Percentiles rank a stretch among this genome's conserved stretches.
Conservation (phyloP, 35 echinoderm and acorn worm genomes). For the Ophiothrix spiculata region DNA sequence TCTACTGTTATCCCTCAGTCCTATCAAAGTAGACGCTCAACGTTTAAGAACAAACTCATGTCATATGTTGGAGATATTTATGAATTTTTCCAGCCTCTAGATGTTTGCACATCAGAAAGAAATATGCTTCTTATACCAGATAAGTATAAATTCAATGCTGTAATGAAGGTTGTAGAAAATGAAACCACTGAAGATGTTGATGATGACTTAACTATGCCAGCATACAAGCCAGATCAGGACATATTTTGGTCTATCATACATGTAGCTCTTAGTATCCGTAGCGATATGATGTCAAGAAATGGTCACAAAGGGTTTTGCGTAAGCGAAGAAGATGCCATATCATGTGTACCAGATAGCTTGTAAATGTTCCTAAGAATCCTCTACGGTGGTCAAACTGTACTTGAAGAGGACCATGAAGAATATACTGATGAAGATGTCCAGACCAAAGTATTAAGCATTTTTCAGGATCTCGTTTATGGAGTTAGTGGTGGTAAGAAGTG, state of each 20-base stretch:
- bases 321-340: background rate
- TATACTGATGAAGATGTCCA: background rate
- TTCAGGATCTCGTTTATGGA: conserved; percentile 44
- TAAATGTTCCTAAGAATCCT: conserved; percentile 23
- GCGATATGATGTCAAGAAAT: background rate
- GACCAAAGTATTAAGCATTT: conserved; percentile 21
- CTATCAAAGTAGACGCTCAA: conserved; percentile 10
- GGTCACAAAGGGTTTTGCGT: background rate
- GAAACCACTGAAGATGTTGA: background rate
- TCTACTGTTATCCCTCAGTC: background rate
- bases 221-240: conserved; percentile 2
- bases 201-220: background rate
- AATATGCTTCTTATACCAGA: conserved; percentile 2
- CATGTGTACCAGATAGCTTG: conserved; percentile 33
- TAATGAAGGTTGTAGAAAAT: background rate
- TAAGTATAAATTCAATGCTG: conserved; percentile 7
- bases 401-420: background rate
- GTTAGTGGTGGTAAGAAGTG: conserved; percentile 36
- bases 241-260: conserved; percentile 31
- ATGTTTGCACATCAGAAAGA: background rate
- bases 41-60: conserved; percentile 27
- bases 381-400: background rate
- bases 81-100: background rate
- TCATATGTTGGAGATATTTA: conserved; percentile 13
- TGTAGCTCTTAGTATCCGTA: conserved; percentile 22